Percentiles rank a stretch among this genome's conserved stretches.
These are phyloP conservation scores for Agrochola lychnidis DNA, from an alignment of 2,888 invertebrate genomes.

Conservation along the genomic window DNA sequence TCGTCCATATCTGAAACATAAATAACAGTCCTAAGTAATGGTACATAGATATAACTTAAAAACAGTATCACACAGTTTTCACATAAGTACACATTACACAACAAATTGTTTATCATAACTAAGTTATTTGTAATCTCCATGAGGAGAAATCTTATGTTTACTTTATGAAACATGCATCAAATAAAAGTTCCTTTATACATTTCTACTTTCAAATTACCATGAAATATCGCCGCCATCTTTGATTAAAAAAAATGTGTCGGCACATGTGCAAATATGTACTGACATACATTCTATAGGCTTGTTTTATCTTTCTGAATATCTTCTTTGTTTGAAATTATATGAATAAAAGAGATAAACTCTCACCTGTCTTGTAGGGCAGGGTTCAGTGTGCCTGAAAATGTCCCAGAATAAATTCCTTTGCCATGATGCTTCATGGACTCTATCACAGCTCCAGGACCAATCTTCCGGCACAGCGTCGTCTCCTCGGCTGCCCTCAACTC, in stretches of 20 bases:
- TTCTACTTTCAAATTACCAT: conserved; percentile 40
- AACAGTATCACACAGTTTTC: conserved; percentile 42
- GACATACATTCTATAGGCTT: conserved; percentile 47
- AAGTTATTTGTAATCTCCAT: conserved; percentile 37
- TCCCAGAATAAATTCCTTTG: conserved; percentile 98
- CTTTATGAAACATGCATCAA: conserved; percentile 41
- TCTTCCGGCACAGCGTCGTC: conserved; percentile 83
- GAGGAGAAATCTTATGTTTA: conserved; percentile 44
- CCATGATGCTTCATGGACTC: conserved; percentile 98
- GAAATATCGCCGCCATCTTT: conserved; percentile 44
- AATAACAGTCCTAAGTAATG: conserved; percentile 45
- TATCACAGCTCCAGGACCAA: conserved; percentile 94
- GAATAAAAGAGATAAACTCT: conserved; percentile 54
- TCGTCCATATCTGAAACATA: conserved; percentile 93
- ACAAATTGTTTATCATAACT: conserved; percentile 23
- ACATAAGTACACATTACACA: conserved; percentile 35
- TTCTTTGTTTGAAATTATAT: conserved; percentile 39
- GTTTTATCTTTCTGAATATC: conserved; percentile 34
- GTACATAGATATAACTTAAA: conserved; percentile 45
- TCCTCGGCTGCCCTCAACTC: conserved; percentile 88
- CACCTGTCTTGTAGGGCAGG: conserved; percentile 97
- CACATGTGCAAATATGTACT: conserved; percentile 57
- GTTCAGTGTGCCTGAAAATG: conserved; percentile 98
- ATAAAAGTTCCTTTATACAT: conserved; percentile 23
- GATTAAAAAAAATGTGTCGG: conserved; percentile 54